These are phyloP conservation scores for Gerris lacustris DNA, from an alignment of 2,888 invertebrate genomes.

Conservation along the genomic window DNA sequence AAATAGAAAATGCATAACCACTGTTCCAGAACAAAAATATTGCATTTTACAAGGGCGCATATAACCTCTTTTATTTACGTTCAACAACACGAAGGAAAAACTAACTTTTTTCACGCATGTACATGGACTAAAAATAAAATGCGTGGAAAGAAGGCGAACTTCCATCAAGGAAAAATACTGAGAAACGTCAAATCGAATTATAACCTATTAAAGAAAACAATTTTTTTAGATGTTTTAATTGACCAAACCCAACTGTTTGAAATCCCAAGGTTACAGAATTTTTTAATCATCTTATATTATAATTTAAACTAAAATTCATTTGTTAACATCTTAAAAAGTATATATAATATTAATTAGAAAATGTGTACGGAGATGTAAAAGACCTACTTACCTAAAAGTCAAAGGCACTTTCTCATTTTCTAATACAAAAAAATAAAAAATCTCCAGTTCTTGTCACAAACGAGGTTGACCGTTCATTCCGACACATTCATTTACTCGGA, in stretches of 20 bases:
- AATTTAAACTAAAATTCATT: slow-evolving; percentile 14
- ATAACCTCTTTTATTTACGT: too few species aligned
- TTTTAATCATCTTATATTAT: not conserved
- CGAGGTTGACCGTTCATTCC: too few species aligned
- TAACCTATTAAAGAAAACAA: not conserved
- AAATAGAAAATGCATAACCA: too few species aligned
- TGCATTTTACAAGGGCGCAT: too few species aligned
- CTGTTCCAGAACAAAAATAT: too few species aligned
- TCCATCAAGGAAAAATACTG: too few species aligned
- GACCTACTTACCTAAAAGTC: slow-evolving; percentile 30
- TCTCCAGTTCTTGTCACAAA: not conserved
- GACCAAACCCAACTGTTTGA: slow-evolving; percentile 19
- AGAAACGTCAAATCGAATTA: not conserved
- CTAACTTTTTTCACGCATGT: too few species aligned
- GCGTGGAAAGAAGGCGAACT: too few species aligned
- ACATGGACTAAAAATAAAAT: too few species aligned
- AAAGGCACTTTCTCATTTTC: slow-evolving; percentile 28
- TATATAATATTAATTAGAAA: too few species aligned
- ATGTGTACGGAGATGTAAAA: slow-evolving; percentile 22
- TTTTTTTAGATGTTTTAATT: not conserved
- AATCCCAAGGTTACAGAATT: slow-evolving; percentile 20
- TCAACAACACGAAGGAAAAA: too few species aligned
- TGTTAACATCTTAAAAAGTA: not conserved
- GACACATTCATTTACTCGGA: too few species aligned
- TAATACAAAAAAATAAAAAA: not conserved